A percentile compares a stretch with the other conserved stretches of the same genome.
Evolutionary conservation across 1,140 invertebrate genomes (phyloP).

Genomic region (Ips typographus): DNA sequence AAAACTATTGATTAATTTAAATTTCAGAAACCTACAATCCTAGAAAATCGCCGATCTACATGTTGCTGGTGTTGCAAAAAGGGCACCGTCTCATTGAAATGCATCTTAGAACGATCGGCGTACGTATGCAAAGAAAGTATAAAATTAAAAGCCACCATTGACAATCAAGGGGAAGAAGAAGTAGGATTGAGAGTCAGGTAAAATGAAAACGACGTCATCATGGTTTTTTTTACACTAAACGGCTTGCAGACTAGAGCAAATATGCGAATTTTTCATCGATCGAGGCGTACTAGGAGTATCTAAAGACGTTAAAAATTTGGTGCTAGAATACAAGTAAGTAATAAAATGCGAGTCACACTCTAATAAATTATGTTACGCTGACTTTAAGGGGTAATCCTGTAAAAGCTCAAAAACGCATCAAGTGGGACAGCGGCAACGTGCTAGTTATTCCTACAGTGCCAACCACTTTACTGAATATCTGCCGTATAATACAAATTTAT

Average conservation of each 20-base stretch:
- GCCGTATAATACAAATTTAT: slow-evolving; percentile 76
- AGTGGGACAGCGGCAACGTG: slow-evolving; percentile 68
- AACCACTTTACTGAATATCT: slow-evolving; percentile 73
- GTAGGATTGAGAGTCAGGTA: slow-evolving; percentile 66
- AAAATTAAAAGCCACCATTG: slow-evolving; percentile 72
- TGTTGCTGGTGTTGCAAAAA: slow-evolving; percentile 78
- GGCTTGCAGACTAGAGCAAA: slow-evolving; percentile 68
- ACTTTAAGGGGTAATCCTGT: slow-evolving; percentile 61
- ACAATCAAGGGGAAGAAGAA: slow-evolving; percentile 76
- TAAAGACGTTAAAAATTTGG: slow-evolving; percentile 71
- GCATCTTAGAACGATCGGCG: slow-evolving; percentile 72
- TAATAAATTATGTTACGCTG: slow-evolving; percentile 4
- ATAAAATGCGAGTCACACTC: not conserved
- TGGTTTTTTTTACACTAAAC: not conserved
- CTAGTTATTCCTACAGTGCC: slow-evolving; percentile 78
- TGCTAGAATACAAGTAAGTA: slow-evolving; percentile 66
- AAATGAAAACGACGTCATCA: not conserved
- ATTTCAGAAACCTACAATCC: slow-evolving; percentile 68
- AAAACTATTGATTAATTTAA: not conserved
- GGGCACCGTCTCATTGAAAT: slow-evolving; percentile 69
- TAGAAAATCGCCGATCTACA: slow-evolving; percentile 67
- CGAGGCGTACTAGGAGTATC: slow-evolving; percentile 74
- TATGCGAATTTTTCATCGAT: slow-evolving; percentile 81
- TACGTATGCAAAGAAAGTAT: slow-evolving; percentile 82
- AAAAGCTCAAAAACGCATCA: slow-evolving; percentile 60